Evolutionary conservation across 2,113 vertebrate genomes (phyloP), one percentile per base, ranked within the genome.

Genomic region (Oxyura jamaicensis): DNA sequence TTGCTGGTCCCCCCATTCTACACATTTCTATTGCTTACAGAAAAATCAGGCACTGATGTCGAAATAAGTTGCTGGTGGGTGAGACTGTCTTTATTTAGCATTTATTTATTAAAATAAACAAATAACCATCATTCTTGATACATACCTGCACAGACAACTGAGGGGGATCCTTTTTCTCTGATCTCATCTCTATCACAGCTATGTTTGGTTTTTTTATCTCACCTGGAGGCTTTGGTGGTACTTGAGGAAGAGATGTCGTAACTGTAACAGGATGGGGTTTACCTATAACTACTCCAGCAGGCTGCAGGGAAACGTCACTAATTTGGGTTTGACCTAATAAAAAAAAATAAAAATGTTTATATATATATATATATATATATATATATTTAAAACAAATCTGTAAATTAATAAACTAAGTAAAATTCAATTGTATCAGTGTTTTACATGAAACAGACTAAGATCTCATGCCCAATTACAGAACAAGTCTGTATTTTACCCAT

Each of bases 81-180:
- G 21, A 81, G 56, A 66, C 25, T 39, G n/a, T 25, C n/a, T 84
- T 41, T 18, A 59, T 7, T 12, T 13, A 76, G 5, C 48, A 66
- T 17, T 74, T 13, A 58, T n/a, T n/a, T 35, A 59, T 52, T 66
- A 83, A 48, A 84, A 69, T 4, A 78, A 73, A 71, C 35, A 91
- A 86, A 65, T 21, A 20, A 41, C 35, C 50, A 78, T 35, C 55
- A 78, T 12, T 90, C 29, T 76, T 88, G 31, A 52, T 39, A 41
- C 8, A 31, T 96, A 99, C 99, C 98, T 99, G 98, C n/a, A 99
- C 96, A 88, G 98, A 95, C 48, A 99, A 97, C 13, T 98, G 96
- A 66, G 98, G 96, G 16, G 95, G 97, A 20, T 97, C 97, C 91
- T 98, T 98, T 2, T 97, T 97, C 80, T 98, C 97, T 1, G 96